These are phyloP conservation scores for Caerostris extrusa DNA, from an alignment of 1,140 invertebrate species.

Conservation along the genomic window DNA sequence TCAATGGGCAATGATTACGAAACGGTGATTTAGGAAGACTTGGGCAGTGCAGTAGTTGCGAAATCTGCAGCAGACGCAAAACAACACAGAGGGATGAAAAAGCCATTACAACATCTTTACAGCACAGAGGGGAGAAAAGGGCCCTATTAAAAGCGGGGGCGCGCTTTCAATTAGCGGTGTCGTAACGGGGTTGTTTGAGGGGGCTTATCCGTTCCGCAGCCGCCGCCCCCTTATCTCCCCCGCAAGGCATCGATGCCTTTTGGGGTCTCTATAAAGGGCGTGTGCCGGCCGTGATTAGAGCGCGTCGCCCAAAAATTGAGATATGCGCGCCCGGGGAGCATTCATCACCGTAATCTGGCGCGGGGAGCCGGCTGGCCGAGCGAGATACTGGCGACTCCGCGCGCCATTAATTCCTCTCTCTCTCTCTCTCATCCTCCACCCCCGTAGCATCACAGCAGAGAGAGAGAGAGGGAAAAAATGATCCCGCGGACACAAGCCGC, in stretches of 20 bases:
- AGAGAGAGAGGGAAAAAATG: neutral
- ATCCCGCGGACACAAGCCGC: neutral
- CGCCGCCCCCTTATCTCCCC: slow-evolving; percentile 62
- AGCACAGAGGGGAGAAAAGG: neutral
- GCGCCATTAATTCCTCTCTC: slow-evolving; percentile 70
- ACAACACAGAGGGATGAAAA: neutral
- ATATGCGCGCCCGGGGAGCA: slow-evolving; percentile 75
- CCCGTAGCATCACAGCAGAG: neutral
- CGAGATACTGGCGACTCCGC: slow-evolving; percentile 67
- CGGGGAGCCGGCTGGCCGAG: slow-evolving; percentile 63
- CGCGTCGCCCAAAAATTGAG: slow-evolving; percentile 75
- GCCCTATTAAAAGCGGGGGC: neutral
- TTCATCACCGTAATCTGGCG: slow-evolving; percentile 78
- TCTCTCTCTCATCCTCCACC: neutral
- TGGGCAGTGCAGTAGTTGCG: no score
- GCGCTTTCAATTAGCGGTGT: slow-evolving; percentile 74
- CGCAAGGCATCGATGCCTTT: slow-evolving; percentile 50
- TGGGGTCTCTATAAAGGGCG: slow-evolving; percentile 21
- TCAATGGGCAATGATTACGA: no score
- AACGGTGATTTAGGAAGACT: no score
- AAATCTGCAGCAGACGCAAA: no score
- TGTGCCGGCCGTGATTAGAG: slow-evolving; percentile 70
- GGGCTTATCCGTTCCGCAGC: slow-evolving; percentile 74
- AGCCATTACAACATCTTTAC: neutral
- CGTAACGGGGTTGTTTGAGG: slow-evolving; percentile 70